These are phyloP conservation scores for Amphipyra tragopoginis DNA, from an alignment of 2,888 invertebrate genomes.

Conservation along the genomic window DNA sequence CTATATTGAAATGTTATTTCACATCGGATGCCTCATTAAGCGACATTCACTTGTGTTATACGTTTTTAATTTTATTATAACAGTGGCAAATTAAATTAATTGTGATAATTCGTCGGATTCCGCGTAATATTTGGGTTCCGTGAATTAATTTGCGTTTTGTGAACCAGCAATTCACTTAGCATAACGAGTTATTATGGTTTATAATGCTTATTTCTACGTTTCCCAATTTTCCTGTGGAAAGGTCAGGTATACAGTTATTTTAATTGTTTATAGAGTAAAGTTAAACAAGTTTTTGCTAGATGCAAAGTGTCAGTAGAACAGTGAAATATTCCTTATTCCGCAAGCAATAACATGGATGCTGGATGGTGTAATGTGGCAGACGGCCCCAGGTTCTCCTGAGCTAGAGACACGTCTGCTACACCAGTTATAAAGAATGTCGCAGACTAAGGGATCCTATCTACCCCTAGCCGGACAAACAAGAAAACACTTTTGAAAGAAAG, in stretches of 20 bases:
- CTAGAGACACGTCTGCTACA: no score
- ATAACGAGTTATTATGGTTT: conserved; percentile 55
- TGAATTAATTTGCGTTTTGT: conserved; percentile 60
- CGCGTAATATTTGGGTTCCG: conserved; percentile 50
- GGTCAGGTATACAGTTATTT: background rate
- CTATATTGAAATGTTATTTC: conserved; percentile 55
- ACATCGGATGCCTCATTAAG: conserved; percentile 57
- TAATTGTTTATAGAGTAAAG: no score
- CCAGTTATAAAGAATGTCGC: no score
- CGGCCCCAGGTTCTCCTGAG: no score
- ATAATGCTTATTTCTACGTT: conserved; percentile 37
- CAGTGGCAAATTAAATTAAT: conserved; percentile 56
- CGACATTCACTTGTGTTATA: conserved; percentile 55
- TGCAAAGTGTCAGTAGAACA: no score
- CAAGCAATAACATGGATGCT: no score
- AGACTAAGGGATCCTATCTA: no score
- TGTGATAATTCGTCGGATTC: conserved; percentile 52
- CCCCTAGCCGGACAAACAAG: no score
- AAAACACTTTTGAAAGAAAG: no score
- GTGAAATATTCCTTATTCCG: no score
- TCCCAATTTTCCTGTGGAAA: conserved; percentile 11
- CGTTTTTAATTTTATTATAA: conserved; percentile 60
- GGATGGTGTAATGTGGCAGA: no score
- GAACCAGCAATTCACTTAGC: conserved; percentile 51
- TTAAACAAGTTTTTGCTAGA: no score